Conservation (phyloP, 2,888 invertebrate genomes). For the Crossocerus cetratus region DNA sequence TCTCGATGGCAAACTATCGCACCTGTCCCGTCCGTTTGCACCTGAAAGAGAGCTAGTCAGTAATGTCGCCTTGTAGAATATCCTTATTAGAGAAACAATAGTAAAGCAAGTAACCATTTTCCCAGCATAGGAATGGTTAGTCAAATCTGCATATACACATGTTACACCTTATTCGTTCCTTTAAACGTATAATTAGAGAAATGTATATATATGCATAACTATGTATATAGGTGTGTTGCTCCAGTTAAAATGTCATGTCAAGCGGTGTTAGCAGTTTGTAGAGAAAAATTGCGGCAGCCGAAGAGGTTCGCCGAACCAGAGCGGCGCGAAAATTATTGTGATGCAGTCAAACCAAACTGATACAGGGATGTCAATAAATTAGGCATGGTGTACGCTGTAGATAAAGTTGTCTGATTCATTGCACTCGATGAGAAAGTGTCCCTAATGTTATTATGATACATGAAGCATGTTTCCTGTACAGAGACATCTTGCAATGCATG, state of each 20-base stretch:
- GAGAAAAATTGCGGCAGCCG: no score
- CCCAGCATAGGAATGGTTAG: constrained; percentile 63
- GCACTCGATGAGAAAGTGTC: no score
- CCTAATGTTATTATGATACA: no score
- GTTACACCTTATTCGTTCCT: constrained; percentile 12
- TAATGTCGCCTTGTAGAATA: neutral
- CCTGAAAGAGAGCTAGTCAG: constrained; percentile 65
- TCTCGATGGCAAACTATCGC: constrained; percentile 90
- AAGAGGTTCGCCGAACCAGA: no score
- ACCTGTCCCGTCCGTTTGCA: constrained; percentile 82
- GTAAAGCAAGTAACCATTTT: constrained; percentile 59
- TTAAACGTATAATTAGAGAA: constrained; percentile 23
- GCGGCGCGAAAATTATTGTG: no score
- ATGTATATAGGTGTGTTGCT: no score
- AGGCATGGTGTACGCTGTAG: no score
- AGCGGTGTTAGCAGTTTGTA: no score
- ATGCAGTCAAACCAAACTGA: no score
- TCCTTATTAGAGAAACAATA: constrained; percentile 20
- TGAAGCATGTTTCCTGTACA: constrained; percentile 24
- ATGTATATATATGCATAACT: constrained; percentile 30
- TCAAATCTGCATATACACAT: constrained; percentile 49
- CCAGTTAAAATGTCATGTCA: no score
- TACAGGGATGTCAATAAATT: no score
- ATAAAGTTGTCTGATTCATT: no score
- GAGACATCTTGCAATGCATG: constrained; percentile 46